These are phyloP conservation scores for Ephydatia muelleri DNA, from an alignment of 37 sponge, comb jelly and placozoan species.

Conservation along the genomic window DNA sequence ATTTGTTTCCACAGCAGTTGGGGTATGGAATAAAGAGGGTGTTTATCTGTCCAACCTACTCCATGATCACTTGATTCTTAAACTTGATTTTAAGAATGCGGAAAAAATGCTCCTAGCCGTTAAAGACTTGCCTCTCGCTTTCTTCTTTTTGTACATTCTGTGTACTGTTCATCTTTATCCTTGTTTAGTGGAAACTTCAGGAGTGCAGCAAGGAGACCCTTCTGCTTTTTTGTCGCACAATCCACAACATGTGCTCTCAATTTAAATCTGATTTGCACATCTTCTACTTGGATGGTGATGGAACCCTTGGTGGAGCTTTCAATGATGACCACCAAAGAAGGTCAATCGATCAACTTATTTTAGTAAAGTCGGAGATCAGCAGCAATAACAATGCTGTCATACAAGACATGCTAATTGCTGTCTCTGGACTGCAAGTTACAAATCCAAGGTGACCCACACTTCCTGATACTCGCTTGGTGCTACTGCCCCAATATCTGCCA, in stretches of 20 bases:
- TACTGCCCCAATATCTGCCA: background rate
- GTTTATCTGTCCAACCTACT: too few relatives aligned
- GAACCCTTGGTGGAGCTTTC: conserved; percentile 14
- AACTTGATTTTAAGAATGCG: too few relatives aligned
- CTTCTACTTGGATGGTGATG: conserved; percentile 31
- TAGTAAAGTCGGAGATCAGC: conserved; percentile 10
- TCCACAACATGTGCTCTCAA: background rate
- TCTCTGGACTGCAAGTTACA: background rate
- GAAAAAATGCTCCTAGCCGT: too few relatives aligned
- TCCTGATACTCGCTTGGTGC: conserved; percentile 20
- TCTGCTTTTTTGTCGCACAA: conserved; percentile 29
- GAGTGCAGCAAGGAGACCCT: conserved; percentile 12
- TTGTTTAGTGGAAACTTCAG: conserved; percentile 19
- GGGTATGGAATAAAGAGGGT: too few relatives aligned
- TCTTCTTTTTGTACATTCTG: background rate
- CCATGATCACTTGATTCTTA: too few relatives aligned
- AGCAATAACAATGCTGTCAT: background rate
- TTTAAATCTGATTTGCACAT: conserved; percentile 20
- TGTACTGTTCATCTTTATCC: background rate
- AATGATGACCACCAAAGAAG: background rate
- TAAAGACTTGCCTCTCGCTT: too few relatives aligned
- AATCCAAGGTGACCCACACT: background rate
- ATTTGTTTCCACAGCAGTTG: too few relatives aligned
- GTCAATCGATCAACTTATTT: conserved; percentile 7
- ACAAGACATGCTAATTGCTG: background rate